Conservation (phyloP, 2,113 vertebrate species). For the Hystrix brachyura region DNA sequence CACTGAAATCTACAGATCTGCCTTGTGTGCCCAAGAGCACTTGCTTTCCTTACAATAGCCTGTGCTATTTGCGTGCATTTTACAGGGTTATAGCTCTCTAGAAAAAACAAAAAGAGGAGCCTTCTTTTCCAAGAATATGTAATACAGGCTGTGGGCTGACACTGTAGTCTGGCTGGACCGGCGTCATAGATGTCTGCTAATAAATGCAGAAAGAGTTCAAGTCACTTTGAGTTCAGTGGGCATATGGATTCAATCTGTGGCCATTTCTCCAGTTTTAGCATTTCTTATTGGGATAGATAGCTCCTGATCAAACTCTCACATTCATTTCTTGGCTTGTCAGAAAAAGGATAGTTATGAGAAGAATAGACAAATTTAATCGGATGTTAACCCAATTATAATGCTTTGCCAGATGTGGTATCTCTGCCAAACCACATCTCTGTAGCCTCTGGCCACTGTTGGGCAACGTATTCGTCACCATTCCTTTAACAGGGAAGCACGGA, state of each 20-base stretch:
- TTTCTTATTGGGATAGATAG: background rate
- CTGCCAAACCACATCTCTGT: background rate
- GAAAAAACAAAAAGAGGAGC: background rate
- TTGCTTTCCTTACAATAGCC: background rate
- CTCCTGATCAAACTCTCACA: background rate
- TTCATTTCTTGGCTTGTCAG: background rate
- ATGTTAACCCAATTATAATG: background rate
- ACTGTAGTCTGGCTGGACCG: background rate
- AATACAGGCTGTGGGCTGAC: background rate
- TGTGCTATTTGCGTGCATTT: background rate
- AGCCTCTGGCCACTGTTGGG: background rate
- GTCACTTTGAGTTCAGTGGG: background rate
- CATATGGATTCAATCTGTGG: background rate
- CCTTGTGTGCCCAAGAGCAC: background rate
- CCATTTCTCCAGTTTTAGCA: background rate
- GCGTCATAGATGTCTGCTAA: background rate
- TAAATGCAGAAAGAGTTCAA: background rate
- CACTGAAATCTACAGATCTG: background rate
- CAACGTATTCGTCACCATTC: background rate
- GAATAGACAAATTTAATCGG: background rate
- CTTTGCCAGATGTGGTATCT: background rate
- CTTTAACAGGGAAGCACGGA: background rate
- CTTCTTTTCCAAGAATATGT: background rate
- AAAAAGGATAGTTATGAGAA: background rate
- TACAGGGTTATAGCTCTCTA: background rate